Evolutionary conservation across 2,113 vertebrate genomes (phyloP).

Genomic region (Sterna hirundo): DNA sequence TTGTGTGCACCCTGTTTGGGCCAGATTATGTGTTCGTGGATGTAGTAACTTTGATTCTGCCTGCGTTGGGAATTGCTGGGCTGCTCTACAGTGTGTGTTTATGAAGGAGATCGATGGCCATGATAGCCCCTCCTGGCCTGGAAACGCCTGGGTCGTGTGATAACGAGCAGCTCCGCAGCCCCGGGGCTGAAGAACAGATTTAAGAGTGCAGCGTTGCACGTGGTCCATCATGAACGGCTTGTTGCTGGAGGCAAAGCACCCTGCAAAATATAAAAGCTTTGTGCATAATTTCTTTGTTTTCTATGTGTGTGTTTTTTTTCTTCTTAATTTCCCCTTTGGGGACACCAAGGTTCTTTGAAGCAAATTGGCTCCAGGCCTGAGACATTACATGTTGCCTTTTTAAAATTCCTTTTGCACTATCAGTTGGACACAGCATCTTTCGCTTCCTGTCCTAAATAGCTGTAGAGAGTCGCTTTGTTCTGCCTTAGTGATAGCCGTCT

Average conservation of each 20-base stretch:
- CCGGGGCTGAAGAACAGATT: background rate
- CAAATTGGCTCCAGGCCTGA: background rate
- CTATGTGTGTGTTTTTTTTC: accelerated
- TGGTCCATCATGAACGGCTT: accelerated
- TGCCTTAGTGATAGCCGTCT: background rate
- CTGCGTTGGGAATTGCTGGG: background rate
- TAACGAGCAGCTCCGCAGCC: background rate
- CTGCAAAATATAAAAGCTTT: background rate
- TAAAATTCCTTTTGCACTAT: constrained; percentile 21
- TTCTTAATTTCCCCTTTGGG: background rate
- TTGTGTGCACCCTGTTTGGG: accelerated
- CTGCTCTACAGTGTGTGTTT: accelerated
- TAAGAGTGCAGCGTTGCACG: accelerated
- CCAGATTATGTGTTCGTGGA: accelerated
- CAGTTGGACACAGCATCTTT: constrained; percentile 13
- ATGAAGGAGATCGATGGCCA: background rate
- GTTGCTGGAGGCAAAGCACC: background rate
- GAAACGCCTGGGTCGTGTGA: background rate
- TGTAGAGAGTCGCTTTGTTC: background rate
- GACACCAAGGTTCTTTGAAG: background rate
- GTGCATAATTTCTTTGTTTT: background rate
- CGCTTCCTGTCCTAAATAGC: background rate
- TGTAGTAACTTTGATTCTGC: accelerated
- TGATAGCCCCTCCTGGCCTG: background rate
- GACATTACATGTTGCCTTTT: background rate